A percentile compares a stretch with the other conserved stretches of the same genome.
Evolutionary conservation across 2,888 invertebrate species (phyloP).

Genomic region (Gortyna flavago): DNA sequence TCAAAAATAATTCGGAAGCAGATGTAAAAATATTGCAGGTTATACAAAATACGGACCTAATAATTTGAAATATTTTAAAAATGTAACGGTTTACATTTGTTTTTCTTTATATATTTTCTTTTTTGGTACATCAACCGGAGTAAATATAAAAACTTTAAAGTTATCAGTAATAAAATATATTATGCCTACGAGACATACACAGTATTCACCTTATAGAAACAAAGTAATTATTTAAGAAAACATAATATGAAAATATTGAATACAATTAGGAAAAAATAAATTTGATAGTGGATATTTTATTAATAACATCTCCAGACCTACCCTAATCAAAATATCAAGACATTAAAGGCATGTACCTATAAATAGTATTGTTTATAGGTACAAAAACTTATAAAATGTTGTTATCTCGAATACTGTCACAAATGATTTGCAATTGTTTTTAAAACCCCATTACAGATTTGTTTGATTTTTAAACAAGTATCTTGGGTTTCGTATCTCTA

Average conservation of each 20-base stretch:
- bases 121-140: neutral
- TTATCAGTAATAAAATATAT: neutral
- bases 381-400: neutral
- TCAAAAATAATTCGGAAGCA: neutral
- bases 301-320: slow-evolving; percentile 8
- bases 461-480: neutral
- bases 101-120: neutral
- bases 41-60: neutral
- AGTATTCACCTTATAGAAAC: neutral
- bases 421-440: neutral
- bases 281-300: neutral
- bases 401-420: neutral
- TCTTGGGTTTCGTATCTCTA: neutral
- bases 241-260: neutral
- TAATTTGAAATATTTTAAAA: neutral
- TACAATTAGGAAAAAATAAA: neutral
- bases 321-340: slow-evolving; percentile 2
- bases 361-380: too few species aligned
- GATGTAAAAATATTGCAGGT: neutral
- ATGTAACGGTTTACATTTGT: neutral
- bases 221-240: neutral
- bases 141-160: neutral
- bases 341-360: neutral
- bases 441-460: neutral
- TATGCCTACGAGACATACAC: neutral